A percentile compares a stretch with the other conserved stretches of the same genome.
These are phyloP conservation scores for Microctenopoma stevenorrisi DNA, from an alignment of 2,797 vertebrate genomes.

Conservation along the genomic window DNA sequence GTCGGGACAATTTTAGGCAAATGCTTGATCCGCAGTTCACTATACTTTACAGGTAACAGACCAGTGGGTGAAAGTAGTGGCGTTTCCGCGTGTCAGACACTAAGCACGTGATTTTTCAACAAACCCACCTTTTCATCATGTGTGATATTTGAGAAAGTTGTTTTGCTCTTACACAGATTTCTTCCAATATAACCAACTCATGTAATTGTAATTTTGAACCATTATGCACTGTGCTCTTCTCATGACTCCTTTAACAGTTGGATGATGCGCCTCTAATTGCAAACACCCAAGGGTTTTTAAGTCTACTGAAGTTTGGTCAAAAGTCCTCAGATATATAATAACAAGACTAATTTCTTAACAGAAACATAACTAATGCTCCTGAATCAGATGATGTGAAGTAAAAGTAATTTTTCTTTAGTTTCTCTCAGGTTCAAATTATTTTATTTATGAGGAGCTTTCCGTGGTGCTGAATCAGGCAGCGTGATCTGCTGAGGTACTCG, in stretches of 20 bases:
- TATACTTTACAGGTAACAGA: slow-evolving; percentile 13
- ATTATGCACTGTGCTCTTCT: slow-evolving; percentile 1
- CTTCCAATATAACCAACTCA: slow-evolving; percentile 1
- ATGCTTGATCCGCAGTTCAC: slow-evolving; percentile 24
- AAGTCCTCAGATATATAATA: not conserved
- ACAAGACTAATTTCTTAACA: not conserved
- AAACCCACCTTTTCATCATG: slow-evolving; percentile 1
- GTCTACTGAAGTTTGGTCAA: slow-evolving; percentile 12
- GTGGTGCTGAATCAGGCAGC: slow-evolving; percentile 1
- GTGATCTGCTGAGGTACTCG: no score
- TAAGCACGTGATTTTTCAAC: slow-evolving; percentile 64
- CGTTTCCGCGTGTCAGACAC: slow-evolving; percentile 51
- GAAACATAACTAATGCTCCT: not conserved
- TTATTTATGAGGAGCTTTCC: slow-evolving; percentile 15
- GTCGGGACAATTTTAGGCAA: not conserved
- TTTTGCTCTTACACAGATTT: slow-evolving; percentile 2
- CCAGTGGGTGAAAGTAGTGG: slow-evolving; percentile 32
- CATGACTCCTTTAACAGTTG: not conserved
- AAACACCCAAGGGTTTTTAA: slow-evolving; percentile 1
- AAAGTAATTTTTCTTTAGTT: not conserved
- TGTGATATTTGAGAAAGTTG: not conserved
- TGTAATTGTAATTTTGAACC: not conserved
- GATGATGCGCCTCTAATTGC: slow-evolving; percentile 7
- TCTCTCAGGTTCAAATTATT: not conserved
- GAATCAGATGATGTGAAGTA: not conserved